Base-by-base conservation (phyloP, 30 jellyfish, hydroid and myxozoan genomes). In the Hydra vulgaris region DNA sequence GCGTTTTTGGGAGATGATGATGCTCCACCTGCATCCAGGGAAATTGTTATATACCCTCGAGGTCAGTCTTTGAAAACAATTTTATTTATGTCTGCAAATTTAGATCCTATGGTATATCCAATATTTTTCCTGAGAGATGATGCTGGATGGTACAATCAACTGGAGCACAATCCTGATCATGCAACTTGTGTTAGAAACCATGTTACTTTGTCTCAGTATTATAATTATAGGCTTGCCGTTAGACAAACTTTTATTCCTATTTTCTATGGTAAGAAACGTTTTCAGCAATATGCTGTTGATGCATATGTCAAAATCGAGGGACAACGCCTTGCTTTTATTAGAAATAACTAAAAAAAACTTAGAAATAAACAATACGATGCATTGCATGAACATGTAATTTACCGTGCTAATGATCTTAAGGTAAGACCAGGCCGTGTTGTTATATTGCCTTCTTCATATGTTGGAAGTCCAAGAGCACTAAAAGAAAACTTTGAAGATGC, bases 271-370 rank as follows among this genome's bases (percentile, higher is more conserved):
- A 74, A 18, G 89, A 74, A 53, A 55, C 79, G 83, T 17, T 26
- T 81, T 73, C 96, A 88, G 66, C 96, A 84, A 66, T 84, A 72
- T 74, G n/a, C 79, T n/a, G 94, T 85, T 24, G 88, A 78, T 26
- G 52, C 75, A 18, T 68, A 25, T 66, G 68, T 74, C 24, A 82
- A 53, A 79, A 77, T 54, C 24, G 95, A 89, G 56, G 89, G 87
- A 16, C 82, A 83, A 15, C 77, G 79, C n/a, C 87, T 84, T 21
- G 24, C 55, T 17, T 88, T 71, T 82, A 76, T 83, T 1, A 26
- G 87, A n/a, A 15, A 74, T 17, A 79, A 87, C 53, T 92, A 88
- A 74, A 69, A 72, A 27, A 74, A 54, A 52, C 92, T 84, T 66
- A 19, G 79, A 53, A 19, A 17, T 86, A 24, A 21, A 24, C 86